These are phyloP conservation scores for Paramormyrops hopkinsi DNA, from an alignment of 2,797 vertebrate genomes.

Conservation along the genomic window DNA sequence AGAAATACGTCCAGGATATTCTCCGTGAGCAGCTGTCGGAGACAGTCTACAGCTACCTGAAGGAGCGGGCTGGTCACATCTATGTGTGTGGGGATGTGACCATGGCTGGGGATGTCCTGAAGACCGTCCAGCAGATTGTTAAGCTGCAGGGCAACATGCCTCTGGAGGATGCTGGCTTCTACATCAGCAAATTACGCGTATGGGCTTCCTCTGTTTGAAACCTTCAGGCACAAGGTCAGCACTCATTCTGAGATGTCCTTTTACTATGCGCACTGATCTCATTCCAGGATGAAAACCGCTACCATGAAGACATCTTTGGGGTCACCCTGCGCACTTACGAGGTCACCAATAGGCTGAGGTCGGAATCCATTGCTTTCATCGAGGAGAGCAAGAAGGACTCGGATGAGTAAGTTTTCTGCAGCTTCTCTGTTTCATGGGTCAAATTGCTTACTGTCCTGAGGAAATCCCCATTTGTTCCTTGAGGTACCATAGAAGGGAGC, in stretches of 20 bases:
- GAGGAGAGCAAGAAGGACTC: constrained; percentile 94
- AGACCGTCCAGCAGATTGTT: constrained; percentile 83
- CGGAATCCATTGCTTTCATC: constrained; percentile 96
- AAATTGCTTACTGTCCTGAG: constrained; percentile 3
- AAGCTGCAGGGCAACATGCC: constrained; percentile 81
- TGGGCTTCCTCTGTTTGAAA: constrained; percentile 31
- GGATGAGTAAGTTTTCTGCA: constrained; percentile 78
- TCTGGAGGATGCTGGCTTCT: constrained; percentile 81
- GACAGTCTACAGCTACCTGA: constrained; percentile 75
- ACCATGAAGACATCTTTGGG: constrained; percentile 97
- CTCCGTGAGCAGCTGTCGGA: constrained; percentile 88
- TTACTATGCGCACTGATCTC: background rate
- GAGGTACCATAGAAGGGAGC: constrained; percentile 35
- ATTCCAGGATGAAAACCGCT: constrained; percentile 86
- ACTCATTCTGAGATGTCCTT: background rate
- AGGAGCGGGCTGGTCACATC: constrained; percentile 87
- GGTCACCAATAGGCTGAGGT: constrained; percentile 94
- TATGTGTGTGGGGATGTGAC: constrained; percentile 96
- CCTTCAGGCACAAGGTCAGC: background rate
- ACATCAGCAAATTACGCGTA: constrained; percentile 91
- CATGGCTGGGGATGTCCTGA: constrained; percentile 95
- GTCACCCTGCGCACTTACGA: constrained; percentile 94
- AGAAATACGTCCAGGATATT: constrained; percentile 97
- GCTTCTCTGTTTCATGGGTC: background rate
- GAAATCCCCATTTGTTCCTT: constrained; percentile 12